Evolutionary conservation across 2,113 vertebrate species (phyloP), one percentile per base, ranked within the genome.

Genomic region (Brachionichthys hirsutus): DNA sequence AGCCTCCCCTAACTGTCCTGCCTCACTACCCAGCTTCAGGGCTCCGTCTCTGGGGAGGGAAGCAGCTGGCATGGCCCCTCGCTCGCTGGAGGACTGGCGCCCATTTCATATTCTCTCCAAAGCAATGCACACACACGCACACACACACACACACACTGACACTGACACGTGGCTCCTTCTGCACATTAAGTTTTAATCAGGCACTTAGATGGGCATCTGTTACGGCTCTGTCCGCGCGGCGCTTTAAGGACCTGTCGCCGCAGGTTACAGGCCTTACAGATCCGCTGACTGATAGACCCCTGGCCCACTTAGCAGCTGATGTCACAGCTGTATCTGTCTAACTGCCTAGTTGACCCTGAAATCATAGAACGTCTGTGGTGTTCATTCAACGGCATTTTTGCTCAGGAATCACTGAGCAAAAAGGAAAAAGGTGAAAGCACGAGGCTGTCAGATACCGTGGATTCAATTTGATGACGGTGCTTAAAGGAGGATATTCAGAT

Each of bases 151-250:
- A 48, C 53, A 62, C 18, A 59, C 36, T 34, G 57, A 70, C 60
- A 68, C 55, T 71, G 34, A 43, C 67, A 70, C 70, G 63, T 13
- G 35, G 62, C 65, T 85, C 62, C 68, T 76, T 83, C 85, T 84
- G 78, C 81, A 83, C 73, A 91, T 90, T 88, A 91, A 90, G 77
- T 88, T 91, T 91, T 91, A 89, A 91, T 91, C 89, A 89, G 84
- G 88, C 89, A 90, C 89, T 92, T 91, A 89, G 88, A 73, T 30
- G 77, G 88, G 89, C 89, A 90, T 90, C 90, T 92, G 89, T 90
- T 89, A 87, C 83, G 76, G 80, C 84, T 88, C 83, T 69, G 87
- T 86, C 84, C 82, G 38, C 68, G 64, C 70, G 15, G 61, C 44
- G 70, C 50, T 80, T 73, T 77, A 86, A 83, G 77, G 86, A 88